These are phyloP conservation scores for Lagopus leucura DNA, from an alignment of 2,113 vertebrate species.

Conservation along the genomic window DNA sequence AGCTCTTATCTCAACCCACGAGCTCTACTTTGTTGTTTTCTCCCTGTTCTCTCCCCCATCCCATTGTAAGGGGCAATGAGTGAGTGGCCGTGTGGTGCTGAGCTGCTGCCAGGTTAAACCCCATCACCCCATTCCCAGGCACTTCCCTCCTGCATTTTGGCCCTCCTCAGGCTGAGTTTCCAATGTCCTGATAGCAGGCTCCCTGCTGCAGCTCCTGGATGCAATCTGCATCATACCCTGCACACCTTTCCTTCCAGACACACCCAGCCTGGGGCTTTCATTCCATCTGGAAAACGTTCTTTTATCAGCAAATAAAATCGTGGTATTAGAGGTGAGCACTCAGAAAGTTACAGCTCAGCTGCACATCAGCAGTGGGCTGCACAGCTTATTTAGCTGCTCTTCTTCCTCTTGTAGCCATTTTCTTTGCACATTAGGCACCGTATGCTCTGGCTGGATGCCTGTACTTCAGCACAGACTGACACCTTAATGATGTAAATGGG, in stretches of 20 bases:
- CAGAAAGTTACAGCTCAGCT: background rate
- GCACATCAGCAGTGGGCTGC: background rate
- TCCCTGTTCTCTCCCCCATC: background rate
- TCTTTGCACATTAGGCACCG: background rate
- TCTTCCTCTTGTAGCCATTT: background rate
- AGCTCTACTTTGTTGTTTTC: background rate
- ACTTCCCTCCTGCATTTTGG: rapidly evolving
- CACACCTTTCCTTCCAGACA: rapidly evolving
- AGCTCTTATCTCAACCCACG: background rate
- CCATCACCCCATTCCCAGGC: too few relatives aligned
- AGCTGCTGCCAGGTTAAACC: background rate
- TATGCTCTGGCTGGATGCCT: background rate
- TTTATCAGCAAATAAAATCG: background rate
- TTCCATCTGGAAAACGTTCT: background rate
- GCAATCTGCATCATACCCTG: rapidly evolving
- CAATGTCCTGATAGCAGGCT: background rate
- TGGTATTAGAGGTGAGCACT: rapidly evolving
- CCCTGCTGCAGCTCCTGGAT: too few relatives aligned
- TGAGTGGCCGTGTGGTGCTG: background rate
- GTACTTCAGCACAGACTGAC: background rate
- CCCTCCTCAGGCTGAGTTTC: background rate
- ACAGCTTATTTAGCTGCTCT: background rate
- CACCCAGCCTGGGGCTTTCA: background rate
- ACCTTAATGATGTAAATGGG: background rate
- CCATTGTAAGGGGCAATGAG: background rate